A percentile compares a stretch with the other conserved stretches of the same genome.
phyloP scores from a whole-genome alignment of 2,888 invertebrate species.

The Himalopsyche tibetana region DNA sequence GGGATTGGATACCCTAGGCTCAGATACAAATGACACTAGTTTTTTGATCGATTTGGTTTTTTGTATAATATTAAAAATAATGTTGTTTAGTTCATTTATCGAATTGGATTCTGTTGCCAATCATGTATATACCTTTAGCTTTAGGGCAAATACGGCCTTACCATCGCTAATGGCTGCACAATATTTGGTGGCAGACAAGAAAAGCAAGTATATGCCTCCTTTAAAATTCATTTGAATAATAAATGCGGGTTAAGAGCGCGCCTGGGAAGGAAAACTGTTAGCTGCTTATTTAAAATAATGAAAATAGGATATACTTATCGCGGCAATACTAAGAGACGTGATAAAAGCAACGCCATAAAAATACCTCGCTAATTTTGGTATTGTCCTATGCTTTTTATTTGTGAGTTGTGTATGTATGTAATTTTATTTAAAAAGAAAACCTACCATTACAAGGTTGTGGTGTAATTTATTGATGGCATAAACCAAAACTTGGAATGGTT shows the following conservation, averaged over 20 bases:
- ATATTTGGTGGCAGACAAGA: constrained; percentile 5
- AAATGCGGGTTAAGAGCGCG: constrained; percentile 11
- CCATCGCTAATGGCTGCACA: not conserved
- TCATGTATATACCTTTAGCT: not conserved
- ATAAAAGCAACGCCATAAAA: not conserved
- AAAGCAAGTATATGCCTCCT: not conserved
- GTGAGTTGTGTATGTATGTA: no score
- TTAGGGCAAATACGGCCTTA: not conserved
- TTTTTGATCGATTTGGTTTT: no score
- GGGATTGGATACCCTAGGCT: no score
- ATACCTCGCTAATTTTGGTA: not conserved
- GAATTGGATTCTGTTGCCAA: not conserved
- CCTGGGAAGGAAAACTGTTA: not conserved
- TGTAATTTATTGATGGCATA: no score
- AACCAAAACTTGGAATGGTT: no score
- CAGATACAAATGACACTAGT: no score
- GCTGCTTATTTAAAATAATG: constrained; percentile 20
- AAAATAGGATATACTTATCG: constrained; percentile 4
- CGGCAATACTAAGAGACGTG: not conserved
- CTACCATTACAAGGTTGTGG: no score
- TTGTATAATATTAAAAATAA: no score
- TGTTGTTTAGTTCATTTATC: no score
- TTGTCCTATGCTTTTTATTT: not conserved
- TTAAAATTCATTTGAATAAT: constrained; percentile 34
- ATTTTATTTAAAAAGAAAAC: no score